phyloP scores from a whole-genome alignment of 2,888 invertebrate genomes.

The Anagyrus pseudococci region DNA sequence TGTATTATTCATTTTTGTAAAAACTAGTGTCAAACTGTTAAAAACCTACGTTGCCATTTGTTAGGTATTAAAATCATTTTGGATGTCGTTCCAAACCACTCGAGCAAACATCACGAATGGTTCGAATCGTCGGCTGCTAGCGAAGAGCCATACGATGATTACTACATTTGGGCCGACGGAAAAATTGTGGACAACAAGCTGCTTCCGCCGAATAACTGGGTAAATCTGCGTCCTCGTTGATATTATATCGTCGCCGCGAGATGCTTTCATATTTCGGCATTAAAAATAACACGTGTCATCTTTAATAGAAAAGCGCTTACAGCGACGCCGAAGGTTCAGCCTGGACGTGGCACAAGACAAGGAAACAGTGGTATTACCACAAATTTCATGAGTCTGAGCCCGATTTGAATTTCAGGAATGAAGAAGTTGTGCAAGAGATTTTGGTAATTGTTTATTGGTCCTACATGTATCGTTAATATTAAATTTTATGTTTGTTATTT shows the following conservation, averaged over 20 bases:
- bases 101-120: constrained; percentile 52
- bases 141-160: constrained; percentile 44
- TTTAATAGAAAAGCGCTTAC: constrained; percentile 67
- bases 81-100: constrained; percentile 55
- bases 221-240: too few relatives aligned
- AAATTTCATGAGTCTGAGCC: constrained; percentile 79
- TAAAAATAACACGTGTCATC: background rate
- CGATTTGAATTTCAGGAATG: constrained; percentile 81
- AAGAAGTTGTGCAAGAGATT: constrained; percentile 72
- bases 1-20: background rate
- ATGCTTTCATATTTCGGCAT: too few relatives aligned
- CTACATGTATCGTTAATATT: background rate
- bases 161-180: constrained; percentile 52
- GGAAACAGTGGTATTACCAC: constrained; percentile 81
- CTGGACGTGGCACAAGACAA: constrained; percentile 73
- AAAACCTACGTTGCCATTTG: background rate
- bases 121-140: constrained; percentile 45
- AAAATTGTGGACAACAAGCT: constrained; percentile 46
- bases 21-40: background rate
- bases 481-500: background rate
- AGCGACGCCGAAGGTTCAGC: constrained; percentile 67
- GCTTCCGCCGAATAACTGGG: constrained; percentile 80
- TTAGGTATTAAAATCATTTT: constrained; percentile 53
- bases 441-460: constrained; percentile 60
- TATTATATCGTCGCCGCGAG: too few relatives aligned